Base-by-base conservation (phyloP, 2,113 vertebrate species). In the Mirounga angustirostris region DNA sequence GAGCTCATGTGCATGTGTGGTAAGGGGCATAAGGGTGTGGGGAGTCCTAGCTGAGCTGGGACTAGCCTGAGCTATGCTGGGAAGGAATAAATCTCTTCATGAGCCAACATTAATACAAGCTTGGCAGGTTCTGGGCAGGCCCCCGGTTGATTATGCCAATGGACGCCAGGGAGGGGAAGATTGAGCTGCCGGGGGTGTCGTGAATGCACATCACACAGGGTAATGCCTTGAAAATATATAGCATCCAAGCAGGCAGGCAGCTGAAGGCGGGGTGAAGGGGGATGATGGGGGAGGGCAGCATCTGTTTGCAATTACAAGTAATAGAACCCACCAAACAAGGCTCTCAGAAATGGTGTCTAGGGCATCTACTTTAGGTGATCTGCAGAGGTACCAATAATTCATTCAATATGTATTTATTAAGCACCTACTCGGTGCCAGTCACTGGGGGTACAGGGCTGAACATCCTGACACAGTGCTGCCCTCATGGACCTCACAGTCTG, bases 91-190 rank as follows among this genome's bases (percentile, higher is more conserved):
- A 98, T 98, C 97, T 98, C 90, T 28, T 76, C 12, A n/a, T 95
- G 97, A 97, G 97, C 97, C 97, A 98, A 97, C 98, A 98, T 97
- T 98, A 98, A 98, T 96, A 97, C 59, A 96, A 97, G 95, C 96
- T 92, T 98, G 98, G 97, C 98, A 98, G 98, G 92, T 97, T 97
- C 98, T 97, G 97, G 97, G 97, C 96, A 96, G 96, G 79, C 50
- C 96, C 33, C 83, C 0, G 59, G 92, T 89, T 97, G 93, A 98
- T 98, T 98, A 97, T 97, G 94, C 97, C 96, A 97, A 24, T 97
- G 96, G 97, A 97, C 24, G 11, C 71, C 1, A 46, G 93, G 86
- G 94, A 96, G 96, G 96, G 95, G 56, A 95, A 96, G 97, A 93
- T 94, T 83, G 95, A 97, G 90, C 87, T 85, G 56, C 94, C 0